phyloP scores from a whole-genome alignment of 2,113 vertebrate species.

The Lathamus discolor region DNA sequence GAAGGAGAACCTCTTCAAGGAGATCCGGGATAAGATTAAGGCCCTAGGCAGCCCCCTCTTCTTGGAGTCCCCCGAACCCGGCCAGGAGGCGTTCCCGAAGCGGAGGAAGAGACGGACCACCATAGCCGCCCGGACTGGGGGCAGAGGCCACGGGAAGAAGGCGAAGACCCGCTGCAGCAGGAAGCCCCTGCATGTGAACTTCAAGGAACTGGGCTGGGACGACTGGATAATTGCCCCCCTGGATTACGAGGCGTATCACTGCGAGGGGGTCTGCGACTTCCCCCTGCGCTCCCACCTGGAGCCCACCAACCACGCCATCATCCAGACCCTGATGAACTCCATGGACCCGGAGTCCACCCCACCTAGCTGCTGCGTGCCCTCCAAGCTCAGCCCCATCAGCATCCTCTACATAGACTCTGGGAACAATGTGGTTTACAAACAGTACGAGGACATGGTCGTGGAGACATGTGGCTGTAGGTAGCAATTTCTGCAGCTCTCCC shows the following conservation, averaged over 20 bases:
- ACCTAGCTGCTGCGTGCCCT: slow-evolving; percentile 87
- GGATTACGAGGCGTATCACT: slow-evolving; percentile 88
- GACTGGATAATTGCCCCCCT: slow-evolving; percentile 91
- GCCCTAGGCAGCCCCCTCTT: slow-evolving; percentile 61
- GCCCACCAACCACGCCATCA: slow-evolving; percentile 90
- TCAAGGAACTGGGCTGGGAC: slow-evolving; percentile 90
- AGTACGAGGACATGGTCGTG: slow-evolving; percentile 92
- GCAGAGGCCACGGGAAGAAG: slow-evolving; percentile 72
- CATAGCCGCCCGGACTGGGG: slow-evolving; percentile 45
- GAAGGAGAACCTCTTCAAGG: slow-evolving; percentile 83
- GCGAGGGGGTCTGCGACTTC: slow-evolving; percentile 87
- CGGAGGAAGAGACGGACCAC: slow-evolving; percentile 73
- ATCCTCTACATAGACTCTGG: slow-evolving; percentile 89
- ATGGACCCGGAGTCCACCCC: slow-evolving; percentile 87
- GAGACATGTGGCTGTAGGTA: slow-evolving; percentile 91
- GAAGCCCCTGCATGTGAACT: slow-evolving; percentile 85
- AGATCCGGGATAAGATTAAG: slow-evolving; percentile 82
- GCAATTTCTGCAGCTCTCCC: slow-evolving; percentile 60
- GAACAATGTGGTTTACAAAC: slow-evolving; percentile 91
- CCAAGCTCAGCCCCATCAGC: slow-evolving; percentile 89
- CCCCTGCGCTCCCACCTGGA: slow-evolving; percentile 87
- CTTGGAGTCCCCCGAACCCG: slow-evolving; percentile 20
- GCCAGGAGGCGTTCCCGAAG: slow-evolving; percentile 31
- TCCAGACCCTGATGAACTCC: slow-evolving; percentile 90
- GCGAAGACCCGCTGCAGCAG: slow-evolving; percentile 82